Conservation (phyloP, 2,888 invertebrate genomes). For the Eumerus sabulonum region DNA sequence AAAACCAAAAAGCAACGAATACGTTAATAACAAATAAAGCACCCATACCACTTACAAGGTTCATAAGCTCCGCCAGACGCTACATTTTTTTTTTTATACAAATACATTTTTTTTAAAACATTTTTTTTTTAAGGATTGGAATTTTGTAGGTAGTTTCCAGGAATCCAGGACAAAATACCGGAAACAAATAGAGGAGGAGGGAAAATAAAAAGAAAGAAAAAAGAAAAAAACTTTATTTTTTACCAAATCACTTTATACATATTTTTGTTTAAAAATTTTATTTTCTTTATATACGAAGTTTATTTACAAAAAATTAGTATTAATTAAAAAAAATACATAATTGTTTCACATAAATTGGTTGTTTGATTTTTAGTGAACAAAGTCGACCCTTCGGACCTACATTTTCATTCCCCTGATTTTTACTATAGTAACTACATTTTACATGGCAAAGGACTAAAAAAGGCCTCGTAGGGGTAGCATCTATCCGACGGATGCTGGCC, state of each 20-base stretch:
- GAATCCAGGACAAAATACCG: slow-evolving; percentile 65
- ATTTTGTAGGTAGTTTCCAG: slow-evolving; percentile 67
- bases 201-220: slow-evolving; percentile 64
- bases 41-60: slow-evolving; percentile 79
- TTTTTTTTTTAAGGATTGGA: slow-evolving; percentile 32
- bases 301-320: slow-evolving; percentile 19
- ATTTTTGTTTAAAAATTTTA: slow-evolving; percentile 5
- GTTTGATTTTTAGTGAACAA: too few species aligned
- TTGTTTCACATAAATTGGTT: slow-evolving; percentile 19
- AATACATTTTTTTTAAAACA: slow-evolving; percentile 68
- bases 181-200: slow-evolving; percentile 59
- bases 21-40: slow-evolving; percentile 75
- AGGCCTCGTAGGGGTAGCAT: too few species aligned
- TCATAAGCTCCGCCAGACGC: slow-evolving; percentile 79
- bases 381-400: too few species aligned
- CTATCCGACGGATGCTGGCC: too few species aligned
- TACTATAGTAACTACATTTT: too few species aligned
- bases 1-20: slow-evolving; percentile 62
- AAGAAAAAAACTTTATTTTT: slow-evolving; percentile 54
- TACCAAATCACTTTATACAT: slow-evolving; percentile 29
- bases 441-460: too few species aligned
- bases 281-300: too few species aligned
- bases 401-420: too few species aligned
- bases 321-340: slow-evolving; percentile 50
- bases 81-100: slow-evolving; percentile 67